These are phyloP conservation scores for Athalia cordata DNA, from an alignment of 2,888 invertebrate species.

Conservation along the genomic window DNA sequence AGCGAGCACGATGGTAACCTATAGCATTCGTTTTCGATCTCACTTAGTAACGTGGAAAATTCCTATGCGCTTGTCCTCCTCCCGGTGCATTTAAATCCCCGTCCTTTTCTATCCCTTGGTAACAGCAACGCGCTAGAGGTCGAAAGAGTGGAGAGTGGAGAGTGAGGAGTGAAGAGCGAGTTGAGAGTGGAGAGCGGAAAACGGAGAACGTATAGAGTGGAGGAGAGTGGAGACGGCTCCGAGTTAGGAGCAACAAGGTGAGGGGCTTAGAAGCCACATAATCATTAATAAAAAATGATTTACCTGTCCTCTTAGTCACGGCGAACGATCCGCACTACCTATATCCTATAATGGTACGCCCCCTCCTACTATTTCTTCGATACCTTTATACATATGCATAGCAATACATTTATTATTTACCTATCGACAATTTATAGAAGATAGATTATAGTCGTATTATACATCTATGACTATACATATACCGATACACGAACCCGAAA, in stretches of 20 bases:
- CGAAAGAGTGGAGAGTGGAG: constrained; percentile 19
- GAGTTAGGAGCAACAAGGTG: constrained; percentile 37
- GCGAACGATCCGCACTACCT: constrained; percentile 36
- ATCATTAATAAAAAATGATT: constrained; percentile 45
- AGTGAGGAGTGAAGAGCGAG: not conserved
- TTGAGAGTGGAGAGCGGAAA: not conserved
- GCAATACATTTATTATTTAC: constrained; percentile 18
- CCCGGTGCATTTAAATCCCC: constrained; percentile 40
- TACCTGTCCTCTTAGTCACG: constrained; percentile 42
- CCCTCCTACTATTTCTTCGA: not conserved
- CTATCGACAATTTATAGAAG: constrained; percentile 16
- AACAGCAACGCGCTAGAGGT: constrained; percentile 34
- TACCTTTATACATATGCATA: constrained; percentile 1
- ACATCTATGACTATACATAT: not conserved
- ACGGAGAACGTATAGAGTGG: not conserved
- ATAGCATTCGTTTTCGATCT: constrained; percentile 32
- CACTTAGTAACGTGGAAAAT: constrained; percentile 2
- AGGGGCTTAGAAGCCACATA: constrained; percentile 43
- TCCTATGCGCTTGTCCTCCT: constrained; percentile 27
- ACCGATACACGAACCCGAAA: not conserved
- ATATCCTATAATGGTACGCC: constrained; percentile 27
- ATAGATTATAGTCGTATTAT: constrained; percentile 7
- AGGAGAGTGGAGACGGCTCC: constrained; percentile 28
- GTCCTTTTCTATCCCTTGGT: constrained; percentile 44
- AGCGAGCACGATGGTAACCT: constrained; percentile 30